These are phyloP conservation scores for Allacma fusca DNA, from an alignment of 2,888 invertebrate genomes.

Conservation along the genomic window DNA sequence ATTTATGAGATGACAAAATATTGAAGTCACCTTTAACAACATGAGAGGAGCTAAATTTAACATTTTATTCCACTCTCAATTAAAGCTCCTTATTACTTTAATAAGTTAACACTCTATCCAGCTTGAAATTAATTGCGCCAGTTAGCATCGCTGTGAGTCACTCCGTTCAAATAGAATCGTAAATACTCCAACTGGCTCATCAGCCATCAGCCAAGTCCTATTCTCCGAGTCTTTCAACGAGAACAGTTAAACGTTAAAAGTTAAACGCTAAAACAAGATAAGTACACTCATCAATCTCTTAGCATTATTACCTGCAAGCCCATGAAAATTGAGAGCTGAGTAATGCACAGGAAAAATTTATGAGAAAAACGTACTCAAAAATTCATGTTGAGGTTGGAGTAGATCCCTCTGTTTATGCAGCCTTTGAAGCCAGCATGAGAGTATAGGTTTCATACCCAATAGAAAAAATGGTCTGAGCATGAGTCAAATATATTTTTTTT, in stretches of 20 bases:
- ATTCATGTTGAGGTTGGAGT: conserved; percentile 2
- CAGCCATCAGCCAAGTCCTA: neutral
- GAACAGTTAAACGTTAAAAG: neutral
- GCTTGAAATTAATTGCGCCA: neutral
- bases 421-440: neutral
- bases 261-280: neutral
- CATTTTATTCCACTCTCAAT: neutral
- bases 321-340: neutral
- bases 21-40: neutral
- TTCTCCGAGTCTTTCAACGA: neutral
- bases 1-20: neutral
- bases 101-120: neutral
- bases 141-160: neutral
- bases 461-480: neutral
- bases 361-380: neutral
- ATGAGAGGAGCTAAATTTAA: neutral
- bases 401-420: neutral
- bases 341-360: neutral
- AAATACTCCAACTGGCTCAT: too few relatives aligned
- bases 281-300: neutral
- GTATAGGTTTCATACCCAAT: neutral
- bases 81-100: neutral
- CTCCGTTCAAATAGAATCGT: too few relatives aligned
- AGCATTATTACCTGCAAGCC: neutral
- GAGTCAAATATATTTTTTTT: neutral